These are phyloP conservation scores for Ptiloglossa arizonensis DNA, from an alignment of 1,140 invertebrate species.

Conservation along the genomic window DNA sequence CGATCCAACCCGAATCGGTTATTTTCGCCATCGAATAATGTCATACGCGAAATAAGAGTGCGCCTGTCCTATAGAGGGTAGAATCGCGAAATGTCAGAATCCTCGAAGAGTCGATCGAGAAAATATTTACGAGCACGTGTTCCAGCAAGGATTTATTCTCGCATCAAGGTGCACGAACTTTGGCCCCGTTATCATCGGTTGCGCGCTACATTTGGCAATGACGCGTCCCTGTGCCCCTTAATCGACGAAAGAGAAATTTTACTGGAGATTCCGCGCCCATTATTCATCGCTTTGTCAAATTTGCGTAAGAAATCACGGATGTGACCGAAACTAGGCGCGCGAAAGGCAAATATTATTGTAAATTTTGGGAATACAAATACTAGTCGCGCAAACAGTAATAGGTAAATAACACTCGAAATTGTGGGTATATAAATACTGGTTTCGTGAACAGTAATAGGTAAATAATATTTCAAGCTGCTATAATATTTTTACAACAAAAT, in stretches of 20 bases:
- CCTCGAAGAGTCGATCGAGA: neutral
- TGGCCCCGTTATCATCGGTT: neutral
- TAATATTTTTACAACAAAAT: too few relatives aligned
- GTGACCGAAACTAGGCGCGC: too few relatives aligned
- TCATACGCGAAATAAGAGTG: conserved; percentile 15
- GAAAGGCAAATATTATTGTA: too few relatives aligned
- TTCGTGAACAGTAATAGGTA: too few relatives aligned
- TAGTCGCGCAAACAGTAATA: too few relatives aligned
- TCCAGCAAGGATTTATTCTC: neutral
- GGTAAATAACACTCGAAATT: too few relatives aligned
- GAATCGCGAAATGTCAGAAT: conserved; percentile 26
- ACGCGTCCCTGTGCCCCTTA: neutral
- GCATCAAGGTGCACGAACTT: neutral
- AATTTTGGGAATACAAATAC: too few relatives aligned
- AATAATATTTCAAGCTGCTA: too few relatives aligned
- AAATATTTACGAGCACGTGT: conserved; percentile 18
- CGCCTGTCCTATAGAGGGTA: too few relatives aligned
- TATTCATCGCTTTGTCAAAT: neutral
- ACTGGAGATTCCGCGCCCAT: neutral
- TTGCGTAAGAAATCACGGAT: too few relatives aligned
- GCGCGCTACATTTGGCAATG: neutral
- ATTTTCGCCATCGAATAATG: conserved; percentile 34
- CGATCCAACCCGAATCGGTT: conserved; percentile 3
- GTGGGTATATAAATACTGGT: too few relatives aligned
- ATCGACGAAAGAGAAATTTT: neutral